Conservation (phyloP, 2,797 vertebrate species). For the Micromesistius poutassou region DNA sequence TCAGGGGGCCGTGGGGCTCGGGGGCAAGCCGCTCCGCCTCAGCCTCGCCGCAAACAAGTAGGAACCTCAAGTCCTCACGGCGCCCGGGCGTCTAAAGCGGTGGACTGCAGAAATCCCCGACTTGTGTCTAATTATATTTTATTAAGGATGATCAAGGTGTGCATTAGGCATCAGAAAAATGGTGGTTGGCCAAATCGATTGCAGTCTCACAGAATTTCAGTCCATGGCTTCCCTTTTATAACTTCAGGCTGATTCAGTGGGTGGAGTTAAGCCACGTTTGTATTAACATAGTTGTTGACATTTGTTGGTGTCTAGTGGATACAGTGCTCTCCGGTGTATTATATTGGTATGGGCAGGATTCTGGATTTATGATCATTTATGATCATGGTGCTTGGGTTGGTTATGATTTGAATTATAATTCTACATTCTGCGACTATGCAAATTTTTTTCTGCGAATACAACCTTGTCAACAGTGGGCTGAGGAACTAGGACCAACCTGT, state of each 20-base stretch:
- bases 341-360: too few species aligned
- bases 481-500: neutral
- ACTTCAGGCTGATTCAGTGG: neutral
- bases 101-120: neutral
- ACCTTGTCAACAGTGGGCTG: neutral
- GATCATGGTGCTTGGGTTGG: too few species aligned
- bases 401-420: too few species aligned
- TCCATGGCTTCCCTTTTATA: neutral
- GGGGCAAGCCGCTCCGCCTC: slow-evolving; percentile 82
- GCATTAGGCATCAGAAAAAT: neutral
- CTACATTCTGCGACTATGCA: neutral
- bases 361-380: too few species aligned
- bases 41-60: slow-evolving; percentile 90
- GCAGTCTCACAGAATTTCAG: neutral
- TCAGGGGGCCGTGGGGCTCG: slow-evolving; percentile 84
- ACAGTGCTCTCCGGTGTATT: too few species aligned
- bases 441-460: too few species aligned
- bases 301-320: too few species aligned
- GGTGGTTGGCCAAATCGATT: neutral
- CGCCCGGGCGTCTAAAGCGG: neutral
- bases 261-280: neutral
- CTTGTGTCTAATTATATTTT: neutral
- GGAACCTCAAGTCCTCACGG: slow-evolving; percentile 52
- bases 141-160: neutral
- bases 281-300: too few species aligned